Conservation (phyloP, 2,113 vertebrate genomes). For the Silurus meridionalis region DNA sequence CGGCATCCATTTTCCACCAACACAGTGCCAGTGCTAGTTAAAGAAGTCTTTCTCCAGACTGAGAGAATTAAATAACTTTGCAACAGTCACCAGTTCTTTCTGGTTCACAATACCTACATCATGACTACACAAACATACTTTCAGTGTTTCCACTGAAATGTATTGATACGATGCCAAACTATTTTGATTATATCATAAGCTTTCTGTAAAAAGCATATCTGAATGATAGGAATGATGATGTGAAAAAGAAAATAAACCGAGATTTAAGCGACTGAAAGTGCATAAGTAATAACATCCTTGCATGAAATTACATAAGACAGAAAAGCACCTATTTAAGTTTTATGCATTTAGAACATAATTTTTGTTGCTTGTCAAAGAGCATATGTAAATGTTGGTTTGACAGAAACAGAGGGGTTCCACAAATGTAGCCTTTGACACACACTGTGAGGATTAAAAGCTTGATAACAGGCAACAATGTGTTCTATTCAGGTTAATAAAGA, state of each 20-base stretch:
- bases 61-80: neutral
- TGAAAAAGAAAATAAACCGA: slow-evolving; percentile 49
- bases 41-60: neutral
- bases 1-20: neutral
- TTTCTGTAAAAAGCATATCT: slow-evolving; percentile 45
- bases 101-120: neutral
- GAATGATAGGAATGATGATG: slow-evolving; percentile 54
- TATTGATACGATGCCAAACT: slow-evolving; percentile 48
- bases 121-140: neutral
- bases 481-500: neutral
- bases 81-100: neutral
- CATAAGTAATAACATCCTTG: neutral
- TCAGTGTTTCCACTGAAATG: slow-evolving; percentile 33
- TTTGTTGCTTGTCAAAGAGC: slow-evolving; percentile 37
- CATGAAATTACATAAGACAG: neutral
- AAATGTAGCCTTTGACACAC: neutral
- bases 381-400: slow-evolving; percentile 45
- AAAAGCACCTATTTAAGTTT: slow-evolving; percentile 23
- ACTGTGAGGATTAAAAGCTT: neutral
- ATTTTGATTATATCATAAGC: slow-evolving; percentile 55
- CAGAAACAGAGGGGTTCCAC: neutral
- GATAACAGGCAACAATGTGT: neutral
- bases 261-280: neutral
- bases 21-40: neutral
- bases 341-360: slow-evolving; percentile 38